A percentile compares a stretch with the other conserved stretches of the same genome.
phyloP scores from a whole-genome alignment of 2,113 vertebrate species.

The Ceyx margarethae region DNA sequence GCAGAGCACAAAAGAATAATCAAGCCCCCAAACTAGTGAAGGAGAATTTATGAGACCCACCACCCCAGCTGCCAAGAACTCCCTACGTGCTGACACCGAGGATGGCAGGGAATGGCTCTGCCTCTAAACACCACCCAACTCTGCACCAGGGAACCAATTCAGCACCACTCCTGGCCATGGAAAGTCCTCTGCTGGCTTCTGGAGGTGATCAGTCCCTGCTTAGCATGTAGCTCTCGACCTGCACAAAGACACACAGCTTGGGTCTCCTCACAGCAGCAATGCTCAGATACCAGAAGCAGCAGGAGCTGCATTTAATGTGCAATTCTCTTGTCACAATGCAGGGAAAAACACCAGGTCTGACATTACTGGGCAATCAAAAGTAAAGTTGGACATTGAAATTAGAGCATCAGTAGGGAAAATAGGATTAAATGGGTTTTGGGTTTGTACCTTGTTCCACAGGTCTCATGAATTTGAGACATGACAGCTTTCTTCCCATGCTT shows the following conservation, averaged over 20 bases:
- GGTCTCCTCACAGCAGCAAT: not conserved
- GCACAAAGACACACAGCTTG: not conserved
- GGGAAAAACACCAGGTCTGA: not conserved
- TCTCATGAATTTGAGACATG: not conserved
- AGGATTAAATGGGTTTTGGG: not conserved
- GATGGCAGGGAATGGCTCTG: not conserved
- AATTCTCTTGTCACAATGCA: not conserved
- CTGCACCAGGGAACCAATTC: not conserved
- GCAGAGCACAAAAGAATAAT: conserved; percentile 61
- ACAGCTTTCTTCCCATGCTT: not conserved
- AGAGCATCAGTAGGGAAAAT: not conserved
- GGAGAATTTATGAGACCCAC: conserved; percentile 64
- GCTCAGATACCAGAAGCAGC: fast-evolving
- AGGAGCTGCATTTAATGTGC: not conserved
- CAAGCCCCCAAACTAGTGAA: conserved; percentile 58
- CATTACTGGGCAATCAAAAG: not conserved
- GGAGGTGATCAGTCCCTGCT: not conserved
- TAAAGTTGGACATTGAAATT: not conserved
- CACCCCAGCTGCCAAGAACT: conserved; percentile 47
- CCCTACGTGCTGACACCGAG: not conserved
- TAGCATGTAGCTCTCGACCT: not conserved
- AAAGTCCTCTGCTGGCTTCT: not conserved
- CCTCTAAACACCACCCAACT: not conserved
- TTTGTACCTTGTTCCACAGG: not conserved
- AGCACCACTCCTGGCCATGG: not conserved